These are phyloP conservation scores for Lepus europaeus DNA, from an alignment of 2,113 vertebrate genomes.

Conservation along the genomic window DNA sequence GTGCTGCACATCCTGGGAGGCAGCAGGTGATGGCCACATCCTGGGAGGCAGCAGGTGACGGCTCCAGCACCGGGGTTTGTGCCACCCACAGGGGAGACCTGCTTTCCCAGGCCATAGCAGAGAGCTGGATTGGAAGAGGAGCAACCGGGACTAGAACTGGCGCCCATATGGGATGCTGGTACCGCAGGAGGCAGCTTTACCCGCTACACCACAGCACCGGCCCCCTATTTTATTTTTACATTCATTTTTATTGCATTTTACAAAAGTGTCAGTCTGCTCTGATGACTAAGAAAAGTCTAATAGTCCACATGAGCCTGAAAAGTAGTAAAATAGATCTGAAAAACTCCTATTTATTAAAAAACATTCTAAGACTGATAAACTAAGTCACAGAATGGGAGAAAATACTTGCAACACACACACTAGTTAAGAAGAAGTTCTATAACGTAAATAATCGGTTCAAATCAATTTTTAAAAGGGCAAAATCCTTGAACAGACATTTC, in stretches of 20 bases:
- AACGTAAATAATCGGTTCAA: background rate
- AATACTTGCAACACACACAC: background rate
- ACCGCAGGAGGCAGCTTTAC: no score
- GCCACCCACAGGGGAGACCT: no score
- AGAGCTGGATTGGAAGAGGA: no score
- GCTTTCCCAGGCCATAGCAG: no score
- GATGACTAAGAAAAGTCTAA: background rate
- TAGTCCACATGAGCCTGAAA: background rate
- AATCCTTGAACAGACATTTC: background rate
- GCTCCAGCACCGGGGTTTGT: no score
- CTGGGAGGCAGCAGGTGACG: no score
- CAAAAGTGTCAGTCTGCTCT: background rate
- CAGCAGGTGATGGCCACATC: no score
- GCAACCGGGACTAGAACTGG: no score
- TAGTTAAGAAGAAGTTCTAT: background rate
- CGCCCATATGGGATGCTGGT: no score
- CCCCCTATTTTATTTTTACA: background rate
- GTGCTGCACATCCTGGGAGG: no score
- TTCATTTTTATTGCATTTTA: conserved; percentile 40
- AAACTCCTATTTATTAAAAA: background rate
- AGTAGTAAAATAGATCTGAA: background rate
- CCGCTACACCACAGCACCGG: no score
- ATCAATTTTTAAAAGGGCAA: conserved; percentile 18
- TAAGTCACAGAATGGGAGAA: conserved; percentile 6
- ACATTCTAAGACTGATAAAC: background rate